phyloP scores from a whole-genome alignment of 2,888 invertebrate species.

The Torymus tubicola region DNA sequence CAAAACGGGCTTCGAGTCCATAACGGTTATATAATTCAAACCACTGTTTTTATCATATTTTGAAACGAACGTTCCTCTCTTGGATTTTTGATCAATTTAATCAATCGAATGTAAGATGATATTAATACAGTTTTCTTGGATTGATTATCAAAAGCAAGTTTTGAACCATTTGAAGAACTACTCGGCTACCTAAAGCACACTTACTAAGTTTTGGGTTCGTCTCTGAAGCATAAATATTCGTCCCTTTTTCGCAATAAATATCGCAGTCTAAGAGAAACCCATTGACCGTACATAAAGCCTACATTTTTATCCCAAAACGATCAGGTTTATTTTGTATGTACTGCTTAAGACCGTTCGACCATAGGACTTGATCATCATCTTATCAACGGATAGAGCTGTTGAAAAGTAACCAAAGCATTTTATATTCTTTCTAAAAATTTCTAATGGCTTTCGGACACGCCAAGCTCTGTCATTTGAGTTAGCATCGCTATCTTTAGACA shows the following conservation, averaged over 20 bases:
- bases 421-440: slow-evolving; percentile 10
- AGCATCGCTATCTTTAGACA: slow-evolving; percentile 17
- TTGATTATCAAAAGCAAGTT: not conserved
- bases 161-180: slow-evolving; percentile 24
- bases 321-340: slow-evolving; percentile 27
- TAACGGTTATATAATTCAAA: slow-evolving; percentile 20
- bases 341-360: slow-evolving; percentile 32
- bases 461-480: slow-evolving; percentile 30
- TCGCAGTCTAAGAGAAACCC: slow-evolving; percentile 33
- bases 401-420: slow-evolving; percentile 13
- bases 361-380: slow-evolving; percentile 37
- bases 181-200: slow-evolving; percentile 16
- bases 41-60: slow-evolving; percentile 28
- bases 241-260: slow-evolving; percentile 27
- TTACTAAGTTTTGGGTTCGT: slow-evolving; percentile 3
- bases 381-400: slow-evolving; percentile 24
- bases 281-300: slow-evolving; percentile 20
- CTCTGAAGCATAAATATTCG: not conserved
- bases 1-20: too few species aligned
- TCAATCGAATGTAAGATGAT: slow-evolving; percentile 19
- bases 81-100: slow-evolving; percentile 18
- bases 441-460: slow-evolving; percentile 15
- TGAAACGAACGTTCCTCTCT: slow-evolving; percentile 1
- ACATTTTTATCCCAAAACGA: slow-evolving; percentile 34
- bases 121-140: slow-evolving; percentile 7